Evolutionary conservation across 92 coral and sea anemone species (phyloP), one percentile per base, ranked within the genome.

Genomic region (Porites lobata): DNA sequence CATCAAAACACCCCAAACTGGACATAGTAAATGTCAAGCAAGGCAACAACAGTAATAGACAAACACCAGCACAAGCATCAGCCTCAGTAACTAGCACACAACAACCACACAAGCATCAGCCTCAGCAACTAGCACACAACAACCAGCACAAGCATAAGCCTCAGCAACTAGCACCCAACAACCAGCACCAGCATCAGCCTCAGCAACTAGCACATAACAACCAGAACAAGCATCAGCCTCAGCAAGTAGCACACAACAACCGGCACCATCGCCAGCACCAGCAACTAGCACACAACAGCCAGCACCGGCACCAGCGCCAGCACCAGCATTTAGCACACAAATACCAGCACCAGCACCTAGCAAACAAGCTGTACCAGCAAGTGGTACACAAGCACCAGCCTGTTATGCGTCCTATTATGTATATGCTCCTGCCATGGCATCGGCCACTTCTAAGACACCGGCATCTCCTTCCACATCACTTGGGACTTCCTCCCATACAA

Each of bases 41-140:
- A 70, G 3, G 75, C 75, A 70, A 70, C 19, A 70, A 70, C 75
- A 70, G 75, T 19, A 21, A 70, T 70, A 70, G 75, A 70, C 75
- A 70, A 70, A 70, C 75, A 70, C 75, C 43, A 69, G 75, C 75
- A 22, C 24, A 22, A 22, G 26, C 75, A n/a, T 19, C 43, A 32
- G 22, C 22, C 22, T 21, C 22, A 70, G 75, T 50, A 12, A 70
- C 75, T 70, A 70, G 51, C 75, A 70, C 43, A 70, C 20, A 70
- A 70, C 50, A 70, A 70, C 43, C 75, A 70, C 75, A 21, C 22
- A 21, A 21, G 26, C 75, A n/a, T 19, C 43, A 38, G 24, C 24
- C 24, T 22, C 24, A 70, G 75, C 54, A 12, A 70, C 75, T 70
- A 70, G 51, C 75, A 70, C 43, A 70, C 20, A 70, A 70, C 50